phyloP scores from a whole-genome alignment of 1,140 invertebrate species.

The Ceratina calcarata region DNA sequence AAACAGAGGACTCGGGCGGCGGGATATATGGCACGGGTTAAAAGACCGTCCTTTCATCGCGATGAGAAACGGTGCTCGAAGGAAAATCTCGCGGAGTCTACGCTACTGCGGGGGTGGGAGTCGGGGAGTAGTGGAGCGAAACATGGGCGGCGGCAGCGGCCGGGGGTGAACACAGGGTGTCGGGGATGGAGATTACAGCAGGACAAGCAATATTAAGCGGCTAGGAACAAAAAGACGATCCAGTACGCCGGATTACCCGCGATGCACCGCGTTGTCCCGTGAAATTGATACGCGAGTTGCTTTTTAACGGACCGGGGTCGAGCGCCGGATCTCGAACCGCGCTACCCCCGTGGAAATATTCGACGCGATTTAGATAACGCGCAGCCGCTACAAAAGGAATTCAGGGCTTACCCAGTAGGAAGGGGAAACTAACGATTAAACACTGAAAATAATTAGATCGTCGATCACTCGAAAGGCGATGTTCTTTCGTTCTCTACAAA shows the following conservation, averaged over 20 bases:
- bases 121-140: conserved; percentile 53
- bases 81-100: conserved; percentile 44
- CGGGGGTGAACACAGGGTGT: conserved; percentile 53
- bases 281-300: conserved; percentile 79
- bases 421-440: conserved; percentile 54
- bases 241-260: conserved; percentile 72
- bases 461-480: conserved; percentile 51
- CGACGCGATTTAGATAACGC: conserved; percentile 67
- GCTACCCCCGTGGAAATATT: conserved; percentile 59
- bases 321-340: conserved; percentile 24
- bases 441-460: conserved; percentile 67
- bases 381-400: conserved; percentile 52
- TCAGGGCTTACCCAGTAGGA: not conserved
- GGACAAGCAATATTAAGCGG: conserved; percentile 77
- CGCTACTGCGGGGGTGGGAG: conserved; percentile 40
- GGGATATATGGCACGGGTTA: not conserved
- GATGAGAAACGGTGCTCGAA: not conserved
- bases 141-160: conserved; percentile 30
- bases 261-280: conserved; percentile 74
- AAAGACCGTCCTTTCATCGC: not conserved
- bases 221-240: conserved; percentile 77
- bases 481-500: conserved; percentile 16
- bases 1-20: not conserved
- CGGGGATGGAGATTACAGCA: conserved; percentile 72
- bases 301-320: conserved; percentile 61